phyloP scores from a whole-genome alignment of 2,888 invertebrate genomes.

The Masnerella sp. region DNA sequence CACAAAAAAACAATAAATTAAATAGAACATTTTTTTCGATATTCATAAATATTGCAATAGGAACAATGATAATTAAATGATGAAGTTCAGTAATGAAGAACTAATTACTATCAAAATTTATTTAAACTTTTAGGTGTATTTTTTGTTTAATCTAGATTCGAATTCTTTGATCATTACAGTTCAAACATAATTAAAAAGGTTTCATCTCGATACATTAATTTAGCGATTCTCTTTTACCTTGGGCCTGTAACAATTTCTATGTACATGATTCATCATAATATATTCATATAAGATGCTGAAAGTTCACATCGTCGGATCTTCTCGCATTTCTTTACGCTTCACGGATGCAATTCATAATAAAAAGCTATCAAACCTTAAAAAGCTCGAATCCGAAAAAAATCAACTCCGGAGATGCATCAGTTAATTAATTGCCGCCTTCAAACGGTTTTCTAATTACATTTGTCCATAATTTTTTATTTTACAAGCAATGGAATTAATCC shows the following conservation, averaged over 20 bases:
- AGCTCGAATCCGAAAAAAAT: not conserved
- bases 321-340: too few relatives aligned
- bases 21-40: too few relatives aligned
- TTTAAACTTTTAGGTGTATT: too few relatives aligned
- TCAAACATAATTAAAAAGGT: slow-evolving; percentile 7
- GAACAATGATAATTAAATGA: too few relatives aligned
- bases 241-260: slow-evolving; percentile 10
- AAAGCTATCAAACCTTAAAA: too few relatives aligned
- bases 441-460: slow-evolving; percentile 47
- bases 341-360: too few relatives aligned
- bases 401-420: slow-evolving; percentile 17
- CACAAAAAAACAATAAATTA: too few relatives aligned
- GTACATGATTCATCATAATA: slow-evolving; percentile 19
- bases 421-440: slow-evolving; percentile 26
- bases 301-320: slow-evolving; percentile 10
- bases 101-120: too few relatives aligned
- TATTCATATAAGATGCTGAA: slow-evolving; percentile 20
- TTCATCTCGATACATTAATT: not conserved
- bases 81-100: too few relatives aligned
- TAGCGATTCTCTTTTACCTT: slow-evolving; percentile 5
- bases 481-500: slow-evolving; percentile 51
- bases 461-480: slow-evolving; percentile 47
- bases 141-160: too few relatives aligned
- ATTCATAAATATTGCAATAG: too few relatives aligned
- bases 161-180: too few relatives aligned